A percentile compares a stretch with the other conserved stretches of the same genome.
Conservation (phyloP, 2,113 vertebrate genomes). For the Phasianus colchicus region DNA sequence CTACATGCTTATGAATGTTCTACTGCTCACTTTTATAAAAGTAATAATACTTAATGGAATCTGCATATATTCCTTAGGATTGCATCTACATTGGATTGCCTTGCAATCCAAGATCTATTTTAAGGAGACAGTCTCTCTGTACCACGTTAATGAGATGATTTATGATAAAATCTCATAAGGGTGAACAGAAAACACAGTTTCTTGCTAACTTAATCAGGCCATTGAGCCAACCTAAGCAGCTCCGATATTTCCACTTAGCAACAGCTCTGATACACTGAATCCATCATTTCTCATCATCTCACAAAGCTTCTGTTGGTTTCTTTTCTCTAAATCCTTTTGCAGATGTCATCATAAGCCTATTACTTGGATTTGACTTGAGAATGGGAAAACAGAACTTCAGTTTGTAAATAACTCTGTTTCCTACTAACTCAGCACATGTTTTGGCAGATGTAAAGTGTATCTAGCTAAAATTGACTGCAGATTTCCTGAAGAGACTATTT, state of each 20-base stretch:
- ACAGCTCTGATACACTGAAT: constrained; percentile 1
- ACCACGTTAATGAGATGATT: not conserved
- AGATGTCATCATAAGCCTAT: not conserved
- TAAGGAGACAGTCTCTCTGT: not conserved
- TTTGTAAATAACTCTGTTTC: not conserved
- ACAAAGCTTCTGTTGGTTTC: not conserved
- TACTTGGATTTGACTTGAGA: not conserved
- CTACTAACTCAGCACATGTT: not conserved
- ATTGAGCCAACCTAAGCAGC: constrained; percentile 30
- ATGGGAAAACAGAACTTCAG: not conserved
- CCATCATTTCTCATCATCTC: not conserved
- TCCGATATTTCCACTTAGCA: constrained; percentile 40
- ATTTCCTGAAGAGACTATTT: not conserved
- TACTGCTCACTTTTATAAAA: not conserved
- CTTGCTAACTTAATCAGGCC: not conserved
- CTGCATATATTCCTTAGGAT: not conserved
- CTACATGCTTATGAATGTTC: not conserved
- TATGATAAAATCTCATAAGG: not conserved
- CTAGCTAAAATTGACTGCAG: not conserved
- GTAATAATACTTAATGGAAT: not conserved
- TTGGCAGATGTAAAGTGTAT: not conserved
- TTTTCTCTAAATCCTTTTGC: not conserved
- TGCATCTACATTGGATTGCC: not conserved
- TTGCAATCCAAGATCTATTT: not conserved
- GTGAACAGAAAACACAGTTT: not conserved